Evolutionary conservation across 2,113 vertebrate genomes (phyloP).

Genomic region (Alaudala cheleensis): DNA sequence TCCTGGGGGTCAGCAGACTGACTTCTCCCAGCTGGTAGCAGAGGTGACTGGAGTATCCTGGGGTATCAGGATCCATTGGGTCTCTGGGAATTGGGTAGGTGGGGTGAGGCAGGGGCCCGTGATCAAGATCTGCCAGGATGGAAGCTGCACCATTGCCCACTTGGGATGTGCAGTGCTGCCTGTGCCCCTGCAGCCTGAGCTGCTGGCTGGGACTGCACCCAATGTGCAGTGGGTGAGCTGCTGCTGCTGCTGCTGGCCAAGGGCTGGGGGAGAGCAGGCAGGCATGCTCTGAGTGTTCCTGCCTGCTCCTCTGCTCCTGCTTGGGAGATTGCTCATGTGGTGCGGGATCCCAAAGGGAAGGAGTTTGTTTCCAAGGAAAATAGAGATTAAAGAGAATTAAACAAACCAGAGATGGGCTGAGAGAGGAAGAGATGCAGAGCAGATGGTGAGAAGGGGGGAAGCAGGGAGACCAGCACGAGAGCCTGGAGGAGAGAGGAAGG

Average conservation of each 20-base stretch:
- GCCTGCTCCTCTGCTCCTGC: rapidly evolving
- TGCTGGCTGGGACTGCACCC: not conserved
- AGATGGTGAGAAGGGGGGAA: not conserved
- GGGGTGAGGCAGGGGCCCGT: not conserved
- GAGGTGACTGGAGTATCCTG: not conserved
- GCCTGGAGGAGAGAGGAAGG: slow-evolving; percentile 8
- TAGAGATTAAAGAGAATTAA: slow-evolving; percentile 61
- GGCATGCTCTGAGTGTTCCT: rapidly evolving
- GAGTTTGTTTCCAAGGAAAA: slow-evolving; percentile 30
- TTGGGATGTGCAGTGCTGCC: not conserved
- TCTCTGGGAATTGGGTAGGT: not conserved
- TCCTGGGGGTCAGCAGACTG: not conserved
- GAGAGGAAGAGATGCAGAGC: not conserved
- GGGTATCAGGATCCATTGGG: rapidly evolving
- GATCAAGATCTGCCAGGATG: not conserved
- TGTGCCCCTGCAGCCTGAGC: not conserved
- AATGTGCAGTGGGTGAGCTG: rapidly evolving
- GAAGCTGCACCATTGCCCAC: not conserved
- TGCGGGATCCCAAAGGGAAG: not conserved
- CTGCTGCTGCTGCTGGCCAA: not conserved
- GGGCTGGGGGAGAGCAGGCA: not conserved
- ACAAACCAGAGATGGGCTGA: not conserved
- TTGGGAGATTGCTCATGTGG: rapidly evolving
- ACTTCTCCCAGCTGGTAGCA: not conserved
- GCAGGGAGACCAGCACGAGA: not conserved